Percentiles rank a stretch among this genome's conserved stretches.
Evolutionary conservation across 2,113 vertebrate genomes (phyloP).

Genomic region (Cyprichromis sp.): DNA sequence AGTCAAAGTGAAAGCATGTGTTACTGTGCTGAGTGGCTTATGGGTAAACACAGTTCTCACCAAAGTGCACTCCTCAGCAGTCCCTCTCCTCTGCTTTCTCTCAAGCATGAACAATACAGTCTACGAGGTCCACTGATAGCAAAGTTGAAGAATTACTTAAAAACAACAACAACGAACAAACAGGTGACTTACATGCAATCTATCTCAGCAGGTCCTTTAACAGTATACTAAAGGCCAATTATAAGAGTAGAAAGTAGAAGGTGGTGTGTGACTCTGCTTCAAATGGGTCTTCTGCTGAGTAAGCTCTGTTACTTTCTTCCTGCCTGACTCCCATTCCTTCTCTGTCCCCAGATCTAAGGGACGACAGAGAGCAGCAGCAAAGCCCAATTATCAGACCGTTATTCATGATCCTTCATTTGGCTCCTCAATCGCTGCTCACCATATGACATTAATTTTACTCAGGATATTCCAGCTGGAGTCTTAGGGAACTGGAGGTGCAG

Average conservation of each 20-base stretch:
- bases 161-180: neutral
- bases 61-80: slow-evolving; percentile 51
- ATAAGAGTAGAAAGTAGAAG: slow-evolving; percentile 3
- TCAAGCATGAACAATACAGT: slow-evolving; percentile 4
- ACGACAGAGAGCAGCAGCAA: slow-evolving; percentile 27
- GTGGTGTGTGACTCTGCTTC: slow-evolving; percentile 14
- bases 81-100: neutral
- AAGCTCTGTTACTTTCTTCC: slow-evolving; percentile 17
- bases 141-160: slow-evolving; percentile 14
- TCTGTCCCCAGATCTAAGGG: slow-evolving; percentile 50
- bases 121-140: neutral
- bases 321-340: neutral
- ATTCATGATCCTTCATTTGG: slow-evolving; percentile 60
- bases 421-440: slow-evolving; percentile 36
- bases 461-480: slow-evolving; percentile 42
- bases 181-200: slow-evolving; percentile 31
- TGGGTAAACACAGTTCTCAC: slow-evolving; percentile 55
- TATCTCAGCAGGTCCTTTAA: slow-evolving; percentile 38
- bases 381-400: slow-evolving; percentile 66
- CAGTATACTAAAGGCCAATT: slow-evolving; percentile 41
- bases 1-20: slow-evolving; percentile 53
- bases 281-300: slow-evolving; percentile 56
- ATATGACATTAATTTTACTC: slow-evolving; percentile 50
- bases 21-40: slow-evolving; percentile 39
- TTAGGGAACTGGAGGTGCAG: slow-evolving; percentile 41